Percentiles rank a stretch among this genome's conserved stretches.
phyloP scores from a whole-genome alignment of 2,888 invertebrate genomes.

The Omphaloscelis lunosa region DNA sequence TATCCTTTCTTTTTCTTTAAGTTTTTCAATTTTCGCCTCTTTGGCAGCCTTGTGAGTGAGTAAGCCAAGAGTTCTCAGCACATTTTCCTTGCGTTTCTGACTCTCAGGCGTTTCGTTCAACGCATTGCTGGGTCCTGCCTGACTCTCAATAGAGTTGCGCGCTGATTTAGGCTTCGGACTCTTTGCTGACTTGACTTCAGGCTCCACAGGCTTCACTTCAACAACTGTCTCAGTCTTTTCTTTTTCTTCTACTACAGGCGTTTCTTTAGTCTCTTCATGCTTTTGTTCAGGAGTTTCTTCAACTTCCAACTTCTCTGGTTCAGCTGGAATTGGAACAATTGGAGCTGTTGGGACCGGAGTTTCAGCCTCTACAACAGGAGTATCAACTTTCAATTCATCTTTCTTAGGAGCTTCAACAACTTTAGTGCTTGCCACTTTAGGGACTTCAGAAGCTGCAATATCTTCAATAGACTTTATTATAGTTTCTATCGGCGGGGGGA shows the following conservation, averaged over 20 bases:
- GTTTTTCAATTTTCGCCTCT: slow-evolving; percentile 91
- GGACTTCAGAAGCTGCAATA: slow-evolving; percentile 75
- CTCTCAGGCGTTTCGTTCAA: slow-evolving; percentile 91
- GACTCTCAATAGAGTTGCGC: slow-evolving; percentile 64
- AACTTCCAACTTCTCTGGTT: slow-evolving; percentile 34
- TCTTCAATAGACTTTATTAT: slow-evolving; percentile 78
- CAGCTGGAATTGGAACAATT: neutral
- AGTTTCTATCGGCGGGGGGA: slow-evolving; percentile 80
- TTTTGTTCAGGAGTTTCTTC: slow-evolving; percentile 40
- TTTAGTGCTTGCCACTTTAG: slow-evolving; percentile 64
- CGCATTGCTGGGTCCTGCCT: slow-evolving; percentile 83
- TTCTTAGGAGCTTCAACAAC: slow-evolving; percentile 55
- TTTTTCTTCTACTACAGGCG: slow-evolving; percentile 50
- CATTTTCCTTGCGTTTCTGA: slow-evolving; percentile 93
- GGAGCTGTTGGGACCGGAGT: slow-evolving; percentile 14
- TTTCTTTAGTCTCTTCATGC: slow-evolving; percentile 49
- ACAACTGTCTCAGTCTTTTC: slow-evolving; percentile 63
- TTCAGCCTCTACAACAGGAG: slow-evolving; percentile 36
- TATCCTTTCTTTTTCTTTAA: slow-evolving; percentile 88
- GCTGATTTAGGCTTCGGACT: slow-evolving; percentile 65
- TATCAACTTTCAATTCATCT: slow-evolving; percentile 51
- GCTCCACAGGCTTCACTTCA: slow-evolving; percentile 59
- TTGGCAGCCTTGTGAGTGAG: slow-evolving; percentile 94
- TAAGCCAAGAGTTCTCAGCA: slow-evolving; percentile 94
- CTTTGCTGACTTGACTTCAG: slow-evolving; percentile 62